These are phyloP conservation scores for Megaustenia siamemsis DNA, from an alignment of 2,888 invertebrate species.

Conservation along the genomic window DNA sequence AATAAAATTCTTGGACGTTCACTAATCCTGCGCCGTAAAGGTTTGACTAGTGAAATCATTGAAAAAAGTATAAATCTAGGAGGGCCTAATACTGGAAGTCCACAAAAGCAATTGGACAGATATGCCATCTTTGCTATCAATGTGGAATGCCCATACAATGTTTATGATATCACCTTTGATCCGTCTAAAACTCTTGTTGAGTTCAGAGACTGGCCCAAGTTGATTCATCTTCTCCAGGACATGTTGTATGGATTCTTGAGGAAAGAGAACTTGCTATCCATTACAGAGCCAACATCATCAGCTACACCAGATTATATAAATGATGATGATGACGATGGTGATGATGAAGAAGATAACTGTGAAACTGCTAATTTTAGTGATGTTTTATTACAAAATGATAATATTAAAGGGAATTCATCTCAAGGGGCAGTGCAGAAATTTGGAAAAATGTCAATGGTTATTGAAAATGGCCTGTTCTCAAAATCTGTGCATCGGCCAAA, in stretches of 20 bases:
- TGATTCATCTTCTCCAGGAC: conserved; percentile 81
- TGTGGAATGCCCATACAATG: conserved; percentile 82
- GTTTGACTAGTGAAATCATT: conserved; percentile 27
- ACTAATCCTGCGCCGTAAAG: conserved; percentile 62
- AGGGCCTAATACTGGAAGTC: conserved; percentile 60
- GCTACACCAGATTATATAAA: conserved; percentile 29
- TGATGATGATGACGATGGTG: neutral
- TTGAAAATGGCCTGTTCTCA: conserved; percentile 38
- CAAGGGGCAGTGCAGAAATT: neutral
- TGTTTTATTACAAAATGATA: neutral
- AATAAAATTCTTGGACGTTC: conserved; percentile 78
- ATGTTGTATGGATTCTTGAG: conserved; percentile 69
- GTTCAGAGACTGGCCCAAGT: conserved; percentile 83
- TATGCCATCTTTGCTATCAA: conserved; percentile 83
- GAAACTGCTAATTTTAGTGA: neutral
- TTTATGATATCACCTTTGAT: conserved; percentile 82
- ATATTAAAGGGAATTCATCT: neutral
- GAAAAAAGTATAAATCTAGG: conserved; percentile 15
- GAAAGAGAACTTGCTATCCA: conserved; percentile 62
- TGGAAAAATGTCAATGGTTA: neutral
- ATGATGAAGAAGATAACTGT: neutral
- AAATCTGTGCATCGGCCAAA: conserved; percentile 29
- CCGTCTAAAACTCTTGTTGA: conserved; percentile 82
- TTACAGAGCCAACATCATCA: conserved; percentile 38
- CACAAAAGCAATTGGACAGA: conserved; percentile 68